phyloP scores from a whole-genome alignment of 2,113 vertebrate genomes.

The Prunella himalayana region DNA sequence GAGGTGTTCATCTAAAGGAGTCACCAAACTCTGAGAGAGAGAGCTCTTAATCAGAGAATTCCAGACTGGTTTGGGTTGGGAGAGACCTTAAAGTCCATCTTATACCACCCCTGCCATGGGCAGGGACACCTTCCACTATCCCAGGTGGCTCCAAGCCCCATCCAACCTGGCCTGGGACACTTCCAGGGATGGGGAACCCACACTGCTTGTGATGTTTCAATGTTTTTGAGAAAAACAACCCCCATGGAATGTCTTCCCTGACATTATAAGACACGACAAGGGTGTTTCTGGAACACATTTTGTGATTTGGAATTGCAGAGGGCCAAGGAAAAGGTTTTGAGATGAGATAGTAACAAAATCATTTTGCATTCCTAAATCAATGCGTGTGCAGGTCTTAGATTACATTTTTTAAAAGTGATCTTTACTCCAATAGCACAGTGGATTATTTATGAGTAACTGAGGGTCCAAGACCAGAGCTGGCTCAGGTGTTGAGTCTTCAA shows the following conservation, averaged over 20 bases:
- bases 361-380: slow-evolving; percentile 3
- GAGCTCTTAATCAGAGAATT: not conserved
- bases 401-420: not conserved
- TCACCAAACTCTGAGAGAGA: not conserved
- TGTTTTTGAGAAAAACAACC: not conserved
- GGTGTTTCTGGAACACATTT: not conserved
- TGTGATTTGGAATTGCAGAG: not conserved
- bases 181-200: not conserved
- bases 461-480: not conserved
- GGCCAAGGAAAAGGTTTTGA: not conserved
- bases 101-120: not conserved
- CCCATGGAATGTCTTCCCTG: not conserved
- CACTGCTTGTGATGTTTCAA: not conserved
- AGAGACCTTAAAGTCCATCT: not conserved
- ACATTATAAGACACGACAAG: not conserved
- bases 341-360: not conserved
- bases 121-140: not conserved
- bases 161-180: not conserved
- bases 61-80: not conserved
- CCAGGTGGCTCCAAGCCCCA: not conserved
- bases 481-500: not conserved
- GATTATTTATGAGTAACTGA: not conserved
- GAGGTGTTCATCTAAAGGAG: not conserved
- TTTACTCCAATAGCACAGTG: not conserved
- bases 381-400: not conserved